phyloP scores from a whole-genome alignment of 2,113 vertebrate genomes.

The Eleginops maclovinus region DNA sequence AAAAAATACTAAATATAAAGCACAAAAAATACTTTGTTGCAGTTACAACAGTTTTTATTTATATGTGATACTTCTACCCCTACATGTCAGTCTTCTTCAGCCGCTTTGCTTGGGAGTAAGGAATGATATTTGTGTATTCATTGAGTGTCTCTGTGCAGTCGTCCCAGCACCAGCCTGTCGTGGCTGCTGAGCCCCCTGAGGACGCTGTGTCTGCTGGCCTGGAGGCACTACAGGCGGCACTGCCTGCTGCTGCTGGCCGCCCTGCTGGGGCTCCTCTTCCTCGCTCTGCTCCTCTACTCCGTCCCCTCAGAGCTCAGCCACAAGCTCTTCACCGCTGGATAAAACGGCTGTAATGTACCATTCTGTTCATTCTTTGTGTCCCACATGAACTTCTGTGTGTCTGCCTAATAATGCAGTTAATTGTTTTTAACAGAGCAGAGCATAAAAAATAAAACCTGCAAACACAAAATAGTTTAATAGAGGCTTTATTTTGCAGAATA shows the following conservation, averaged over 20 bases:
- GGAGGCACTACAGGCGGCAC: constrained; percentile 67
- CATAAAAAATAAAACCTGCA: not conserved
- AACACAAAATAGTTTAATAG: not conserved
- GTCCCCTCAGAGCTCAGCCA: constrained; percentile 72
- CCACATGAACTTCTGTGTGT: not conserved
- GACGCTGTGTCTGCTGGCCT: constrained; percentile 58
- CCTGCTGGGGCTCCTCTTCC: constrained; percentile 61
- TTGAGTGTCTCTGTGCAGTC: constrained; percentile 64
- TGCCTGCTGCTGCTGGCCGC: constrained; percentile 54
- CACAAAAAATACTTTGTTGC: no score
- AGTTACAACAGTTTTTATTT: no score
- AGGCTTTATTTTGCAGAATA: not conserved
- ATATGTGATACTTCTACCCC: not conserved
- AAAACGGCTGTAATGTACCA: not conserved
- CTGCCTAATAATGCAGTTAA: not conserved
- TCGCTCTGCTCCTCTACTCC: constrained; percentile 74
- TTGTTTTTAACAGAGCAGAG: not conserved
- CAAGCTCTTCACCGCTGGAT: constrained; percentile 73
- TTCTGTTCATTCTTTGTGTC: not conserved
- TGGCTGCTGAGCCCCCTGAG: constrained; percentile 74
- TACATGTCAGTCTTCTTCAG: not conserved
- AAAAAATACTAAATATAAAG: no score
- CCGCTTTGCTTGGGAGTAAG: not conserved
- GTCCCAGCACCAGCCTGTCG: constrained; percentile 73
- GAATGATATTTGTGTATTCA: not conserved